Evolutionary conservation across 2,888 invertebrate species (phyloP).

Genomic region (Sericinus montela): DNA sequence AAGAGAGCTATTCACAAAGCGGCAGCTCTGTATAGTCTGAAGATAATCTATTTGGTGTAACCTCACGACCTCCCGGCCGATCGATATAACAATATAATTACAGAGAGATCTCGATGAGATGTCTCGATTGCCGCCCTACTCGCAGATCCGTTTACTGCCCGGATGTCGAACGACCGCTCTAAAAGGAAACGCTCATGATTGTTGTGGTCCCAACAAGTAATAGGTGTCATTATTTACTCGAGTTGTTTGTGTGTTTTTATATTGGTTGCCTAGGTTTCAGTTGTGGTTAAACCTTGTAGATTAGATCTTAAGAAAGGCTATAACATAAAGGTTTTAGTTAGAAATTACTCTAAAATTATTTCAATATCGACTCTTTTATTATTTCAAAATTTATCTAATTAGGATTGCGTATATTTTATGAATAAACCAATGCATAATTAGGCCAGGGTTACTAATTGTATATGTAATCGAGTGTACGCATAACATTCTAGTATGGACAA

Average conservation of each 20-base stretch:
- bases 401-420: too few species aligned
- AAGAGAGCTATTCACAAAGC: slow-evolving; percentile 47
- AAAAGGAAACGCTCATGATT: slow-evolving; percentile 63
- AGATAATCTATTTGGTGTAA: slow-evolving; percentile 78
- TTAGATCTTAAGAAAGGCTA: slow-evolving; percentile 7
- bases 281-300: slow-evolving; percentile 12
- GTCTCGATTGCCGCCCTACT: slow-evolving; percentile 25
- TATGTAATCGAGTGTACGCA: too few species aligned
- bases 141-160: slow-evolving; percentile 45
- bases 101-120: slow-evolving; percentile 60
- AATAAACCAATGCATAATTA: too few species aligned
- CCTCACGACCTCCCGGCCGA: slow-evolving; percentile 70
- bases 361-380: not conserved
- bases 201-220: slow-evolving; percentile 57
- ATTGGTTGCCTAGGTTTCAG: slow-evolving; percentile 23
- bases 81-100: slow-evolving; percentile 76
- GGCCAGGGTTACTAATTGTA: too few species aligned
- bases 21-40: slow-evolving; percentile 60
- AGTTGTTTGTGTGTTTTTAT: slow-evolving; percentile 28
- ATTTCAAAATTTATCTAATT: too few species aligned
- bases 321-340: slow-evolving; percentile 12
- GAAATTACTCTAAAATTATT: slow-evolving; percentile 5
- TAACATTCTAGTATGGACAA: too few species aligned
- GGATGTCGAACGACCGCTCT: slow-evolving; percentile 60
- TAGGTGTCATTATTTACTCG: slow-evolving; percentile 61